Percentiles rank a stretch among this genome's conserved stretches.
Conservation (phyloP, 2,113 vertebrate species). For the Gasterosteus nipponicus region DNA sequence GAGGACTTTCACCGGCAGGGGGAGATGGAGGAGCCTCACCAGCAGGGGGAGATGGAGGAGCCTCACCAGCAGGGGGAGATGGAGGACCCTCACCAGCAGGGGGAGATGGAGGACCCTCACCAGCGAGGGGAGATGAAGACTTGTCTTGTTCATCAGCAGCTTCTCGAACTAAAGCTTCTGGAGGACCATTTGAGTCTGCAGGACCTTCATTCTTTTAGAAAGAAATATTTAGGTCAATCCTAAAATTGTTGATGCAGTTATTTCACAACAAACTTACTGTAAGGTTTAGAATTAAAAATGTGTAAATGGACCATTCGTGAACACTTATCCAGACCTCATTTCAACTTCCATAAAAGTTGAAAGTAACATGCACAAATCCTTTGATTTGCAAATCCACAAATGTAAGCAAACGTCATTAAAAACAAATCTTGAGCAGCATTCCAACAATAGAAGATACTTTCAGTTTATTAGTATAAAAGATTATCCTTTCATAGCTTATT, state of each 20-base stretch:
- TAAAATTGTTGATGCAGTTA: neutral
- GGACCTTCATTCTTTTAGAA: constrained; percentile 63
- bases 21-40: constrained; percentile 10
- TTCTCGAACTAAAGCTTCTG: constrained; percentile 33
- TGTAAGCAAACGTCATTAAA: neutral
- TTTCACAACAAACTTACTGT: neutral
- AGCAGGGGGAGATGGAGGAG: neutral
- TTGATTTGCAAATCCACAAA: neutral
- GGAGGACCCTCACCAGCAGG: neutral
- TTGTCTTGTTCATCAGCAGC: constrained; percentile 29
- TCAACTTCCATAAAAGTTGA: neutral
- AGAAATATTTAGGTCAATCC: constrained; percentile 16
- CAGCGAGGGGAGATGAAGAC: neutral
- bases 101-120: neutral
- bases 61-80: neutral
- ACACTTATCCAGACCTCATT: neutral
- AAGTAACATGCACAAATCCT: neutral
- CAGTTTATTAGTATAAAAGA: neutral
- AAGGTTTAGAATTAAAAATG: neutral
- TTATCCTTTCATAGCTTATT: neutral
- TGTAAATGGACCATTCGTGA: neutral
- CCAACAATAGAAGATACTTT: neutral
- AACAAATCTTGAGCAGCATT: neutral
- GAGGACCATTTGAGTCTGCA: constrained; percentile 56
- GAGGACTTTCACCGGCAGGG: constrained; percentile 2